Evolutionary conservation across 2,888 invertebrate genomes (phyloP).

Genomic region (Ophion obscuratus): DNA sequence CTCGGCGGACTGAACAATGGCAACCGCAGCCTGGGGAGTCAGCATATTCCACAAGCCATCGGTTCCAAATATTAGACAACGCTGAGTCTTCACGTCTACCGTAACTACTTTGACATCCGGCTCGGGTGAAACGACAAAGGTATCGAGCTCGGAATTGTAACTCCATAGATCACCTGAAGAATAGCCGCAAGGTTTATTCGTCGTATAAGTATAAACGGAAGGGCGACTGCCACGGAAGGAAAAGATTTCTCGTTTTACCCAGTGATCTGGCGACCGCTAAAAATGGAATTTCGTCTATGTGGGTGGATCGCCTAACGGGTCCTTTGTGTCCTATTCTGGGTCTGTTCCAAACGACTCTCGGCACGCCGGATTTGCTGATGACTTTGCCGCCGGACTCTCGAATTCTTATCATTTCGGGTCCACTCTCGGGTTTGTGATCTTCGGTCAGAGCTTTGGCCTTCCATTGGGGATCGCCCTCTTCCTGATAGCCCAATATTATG

Average conservation of each 20-base stretch:
- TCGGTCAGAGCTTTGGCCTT: constrained; percentile 92
- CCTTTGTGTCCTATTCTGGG: constrained; percentile 94
- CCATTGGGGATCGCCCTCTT: constrained; percentile 90
- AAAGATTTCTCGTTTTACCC: constrained; percentile 84
- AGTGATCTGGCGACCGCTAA: constrained; percentile 97
- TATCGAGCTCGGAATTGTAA: constrained; percentile 94
- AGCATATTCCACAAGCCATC: constrained; percentile 99
- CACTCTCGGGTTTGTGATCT: constrained; percentile 98
- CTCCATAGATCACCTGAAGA: constrained; percentile 96
- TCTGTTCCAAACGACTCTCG: constrained; percentile 98
- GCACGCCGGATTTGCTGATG: constrained; percentile 92
- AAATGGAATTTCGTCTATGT: constrained; percentile 97
- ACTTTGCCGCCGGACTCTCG: constrained; percentile 93
- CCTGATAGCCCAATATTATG: constrained; percentile 94
- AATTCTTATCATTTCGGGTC: constrained; percentile 93
- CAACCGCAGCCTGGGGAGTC: constrained; percentile 92
- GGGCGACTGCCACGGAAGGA: background rate
- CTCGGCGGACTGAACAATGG: constrained; percentile 93
- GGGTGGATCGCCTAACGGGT: constrained; percentile 94
- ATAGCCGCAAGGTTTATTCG: constrained; percentile 13
- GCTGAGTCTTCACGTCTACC: constrained; percentile 87
- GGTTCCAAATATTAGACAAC: constrained; percentile 97
- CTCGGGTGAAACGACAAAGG: constrained; percentile 98
- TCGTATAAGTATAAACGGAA: background rate
- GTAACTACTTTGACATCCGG: constrained; percentile 96